Percentiles rank a stretch among this genome's conserved stretches.
Conservation (phyloP, 1,140 invertebrate genomes). For the Telenomus remus region DNA sequence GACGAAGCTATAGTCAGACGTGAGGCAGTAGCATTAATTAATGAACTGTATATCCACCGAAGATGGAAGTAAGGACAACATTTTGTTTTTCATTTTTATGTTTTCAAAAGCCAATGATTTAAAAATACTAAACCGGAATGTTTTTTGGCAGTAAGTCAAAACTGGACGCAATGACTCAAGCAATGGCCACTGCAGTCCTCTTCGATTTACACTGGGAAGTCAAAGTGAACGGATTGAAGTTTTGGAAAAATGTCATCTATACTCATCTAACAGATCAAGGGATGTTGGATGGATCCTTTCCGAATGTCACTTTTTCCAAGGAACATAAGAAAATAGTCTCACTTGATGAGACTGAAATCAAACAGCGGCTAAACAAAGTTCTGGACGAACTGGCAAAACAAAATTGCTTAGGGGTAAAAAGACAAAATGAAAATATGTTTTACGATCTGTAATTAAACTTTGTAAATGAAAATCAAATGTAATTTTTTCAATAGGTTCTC, state of each 20-base stretch:
- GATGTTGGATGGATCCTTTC: conserved; percentile 86
- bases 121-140: not conserved
- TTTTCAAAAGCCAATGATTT: conserved; percentile 3
- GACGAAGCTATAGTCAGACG: conserved; percentile 84
- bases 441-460: conserved; percentile 3
- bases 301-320: conserved; percentile 85
- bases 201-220: conserved; percentile 88
- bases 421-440: conserved; percentile 8
- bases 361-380: conserved; percentile 79
- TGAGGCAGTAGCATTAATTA: conserved; percentile 81
- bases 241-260: conserved; percentile 82
- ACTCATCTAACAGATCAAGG: conserved; percentile 82
- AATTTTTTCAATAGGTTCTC: conserved; percentile 71
- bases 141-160: conserved; percentile 59
- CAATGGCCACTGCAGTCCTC: conserved; percentile 80
- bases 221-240: conserved; percentile 81
- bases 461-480: conserved; percentile 13
- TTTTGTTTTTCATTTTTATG: conserved; percentile 12
- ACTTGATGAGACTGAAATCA: conserved; percentile 81
- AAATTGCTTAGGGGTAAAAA: conserved; percentile 80
- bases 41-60: conserved; percentile 80
- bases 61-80: conserved; percentile 76
- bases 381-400: conserved; percentile 80
- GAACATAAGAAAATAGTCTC: conserved; percentile 85
- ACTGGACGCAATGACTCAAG: conserved; percentile 66